A percentile compares a stretch with the other conserved stretches of the same genome.
phyloP scores from a whole-genome alignment of 2,888 invertebrate genomes.

The Petrophora chlorosata region DNA sequence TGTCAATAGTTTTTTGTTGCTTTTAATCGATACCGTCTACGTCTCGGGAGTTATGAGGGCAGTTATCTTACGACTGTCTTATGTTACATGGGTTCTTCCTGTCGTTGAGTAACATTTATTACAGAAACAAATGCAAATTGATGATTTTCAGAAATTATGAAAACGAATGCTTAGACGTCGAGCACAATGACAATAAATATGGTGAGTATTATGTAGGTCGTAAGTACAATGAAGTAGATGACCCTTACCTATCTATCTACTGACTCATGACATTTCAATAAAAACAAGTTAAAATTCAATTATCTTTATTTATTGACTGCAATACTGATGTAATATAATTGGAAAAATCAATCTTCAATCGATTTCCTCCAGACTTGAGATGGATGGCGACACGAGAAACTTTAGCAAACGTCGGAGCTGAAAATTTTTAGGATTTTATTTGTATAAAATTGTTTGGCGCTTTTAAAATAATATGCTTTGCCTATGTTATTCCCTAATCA shows the following conservation, averaged over 20 bases:
- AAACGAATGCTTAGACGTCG: slow-evolving; percentile 22
- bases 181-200: slow-evolving; percentile 4
- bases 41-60: background rate
- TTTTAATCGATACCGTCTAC: too few species aligned
- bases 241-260: background rate
- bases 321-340: slow-evolving; percentile 73
- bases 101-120: slow-evolving; percentile 15
- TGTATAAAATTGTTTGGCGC: too few species aligned
- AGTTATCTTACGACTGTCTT: too few species aligned
- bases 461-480: background rate
- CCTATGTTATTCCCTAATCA: too few species aligned
- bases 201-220: slow-evolving; percentile 24
- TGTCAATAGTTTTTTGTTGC: too few species aligned
- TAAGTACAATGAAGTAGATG: background rate
- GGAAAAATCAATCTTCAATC: slow-evolving; percentile 84
- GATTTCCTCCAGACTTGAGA: slow-evolving; percentile 82
- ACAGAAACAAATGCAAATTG: slow-evolving; percentile 28
- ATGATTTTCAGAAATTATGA: slow-evolving; percentile 47
- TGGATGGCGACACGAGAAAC: slow-evolving; percentile 84
- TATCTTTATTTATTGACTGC: slow-evolving; percentile 66
- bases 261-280: too few species aligned
- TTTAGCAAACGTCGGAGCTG: slow-evolving; percentile 84
- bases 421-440: too few species aligned
- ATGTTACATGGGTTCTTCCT: too few species aligned
- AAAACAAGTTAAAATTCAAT: slow-evolving; percentile 29